Conservation (phyloP, 1,140 invertebrate genomes). For the Lutraria rhynchaena region DNA sequence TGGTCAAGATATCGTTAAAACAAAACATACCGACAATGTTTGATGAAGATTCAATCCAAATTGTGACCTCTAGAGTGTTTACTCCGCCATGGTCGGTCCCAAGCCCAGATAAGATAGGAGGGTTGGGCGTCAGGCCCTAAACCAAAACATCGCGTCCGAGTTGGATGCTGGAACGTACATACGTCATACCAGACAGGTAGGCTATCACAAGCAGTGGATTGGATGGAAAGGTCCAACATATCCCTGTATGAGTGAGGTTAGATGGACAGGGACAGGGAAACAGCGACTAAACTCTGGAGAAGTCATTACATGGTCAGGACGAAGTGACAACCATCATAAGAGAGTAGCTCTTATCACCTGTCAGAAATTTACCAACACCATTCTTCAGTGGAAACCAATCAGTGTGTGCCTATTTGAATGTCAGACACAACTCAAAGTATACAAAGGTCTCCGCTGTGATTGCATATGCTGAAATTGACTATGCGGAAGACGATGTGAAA, state of each 20-base stretch:
- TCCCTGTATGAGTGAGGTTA: conserved; percentile 25
- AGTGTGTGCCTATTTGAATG: conserved; percentile 27
- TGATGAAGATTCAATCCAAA: too few species aligned
- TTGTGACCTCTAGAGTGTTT: too few species aligned
- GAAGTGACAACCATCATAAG: conserved; percentile 7
- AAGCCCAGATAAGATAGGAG: too few species aligned
- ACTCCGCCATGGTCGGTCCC: too few species aligned
- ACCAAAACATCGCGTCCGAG: too few species aligned
- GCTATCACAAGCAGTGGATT: too few species aligned
- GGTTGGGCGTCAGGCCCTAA: too few species aligned
- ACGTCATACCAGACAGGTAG: too few species aligned
- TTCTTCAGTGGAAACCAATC: too few species aligned
- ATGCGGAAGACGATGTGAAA: conserved; percentile 49
- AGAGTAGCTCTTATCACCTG: conserved; percentile 26
- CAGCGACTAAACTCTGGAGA: conserved; percentile 12
- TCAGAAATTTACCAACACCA: background rate
- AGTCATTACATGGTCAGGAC: conserved; percentile 6
- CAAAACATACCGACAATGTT: too few species aligned
- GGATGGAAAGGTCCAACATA: conserved; percentile 45
- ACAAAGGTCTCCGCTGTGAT: conserved; percentile 23
- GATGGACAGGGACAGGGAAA: conserved; percentile 39
- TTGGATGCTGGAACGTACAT: too few species aligned
- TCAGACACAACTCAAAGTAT: conserved; percentile 36
- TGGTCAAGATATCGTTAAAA: too few species aligned
- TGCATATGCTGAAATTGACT: conserved; percentile 40